Conservation (phyloP, 2,888 invertebrate genomes). For the Caenorhabditis zanzibari region DNA sequence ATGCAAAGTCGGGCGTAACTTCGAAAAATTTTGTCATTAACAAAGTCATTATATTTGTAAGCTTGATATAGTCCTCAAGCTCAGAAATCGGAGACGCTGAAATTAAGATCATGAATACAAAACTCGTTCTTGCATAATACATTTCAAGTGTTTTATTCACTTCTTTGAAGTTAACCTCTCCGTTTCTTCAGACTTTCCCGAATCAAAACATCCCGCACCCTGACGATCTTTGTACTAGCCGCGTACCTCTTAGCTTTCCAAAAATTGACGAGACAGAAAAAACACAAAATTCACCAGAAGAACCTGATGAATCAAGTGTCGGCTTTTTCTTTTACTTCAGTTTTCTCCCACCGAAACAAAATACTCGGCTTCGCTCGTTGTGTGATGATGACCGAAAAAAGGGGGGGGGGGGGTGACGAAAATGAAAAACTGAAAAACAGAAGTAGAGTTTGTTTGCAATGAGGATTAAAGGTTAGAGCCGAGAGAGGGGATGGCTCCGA, state of each 20-base stretch:
- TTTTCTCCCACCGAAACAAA: constrained; percentile 29
- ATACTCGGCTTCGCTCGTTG: constrained; percentile 8
- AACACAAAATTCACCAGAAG: neutral
- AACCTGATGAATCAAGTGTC: constrained; percentile 6
- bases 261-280: neutral
- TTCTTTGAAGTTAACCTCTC: neutral
- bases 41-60: no score
- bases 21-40: no score
- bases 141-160: no score
- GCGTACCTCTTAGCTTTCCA: neutral
- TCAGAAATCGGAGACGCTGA: no score
- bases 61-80: no score
- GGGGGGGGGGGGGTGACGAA: constrained; percentile 22
- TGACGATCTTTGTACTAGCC: neutral
- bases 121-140: neutral
- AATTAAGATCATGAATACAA: no score
- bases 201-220: constrained; percentile 14
- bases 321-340: neutral
- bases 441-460: constrained; percentile 15
- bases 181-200: neutral
- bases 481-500: neutral
- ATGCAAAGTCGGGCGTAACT: no score
- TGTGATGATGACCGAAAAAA: constrained; percentile 7
- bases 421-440: constrained; percentile 41
- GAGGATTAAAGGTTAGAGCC: constrained; percentile 40